Evolutionary conservation across 1,140 invertebrate species (phyloP).

Genomic region (Diabrotica undecimpunctata): DNA sequence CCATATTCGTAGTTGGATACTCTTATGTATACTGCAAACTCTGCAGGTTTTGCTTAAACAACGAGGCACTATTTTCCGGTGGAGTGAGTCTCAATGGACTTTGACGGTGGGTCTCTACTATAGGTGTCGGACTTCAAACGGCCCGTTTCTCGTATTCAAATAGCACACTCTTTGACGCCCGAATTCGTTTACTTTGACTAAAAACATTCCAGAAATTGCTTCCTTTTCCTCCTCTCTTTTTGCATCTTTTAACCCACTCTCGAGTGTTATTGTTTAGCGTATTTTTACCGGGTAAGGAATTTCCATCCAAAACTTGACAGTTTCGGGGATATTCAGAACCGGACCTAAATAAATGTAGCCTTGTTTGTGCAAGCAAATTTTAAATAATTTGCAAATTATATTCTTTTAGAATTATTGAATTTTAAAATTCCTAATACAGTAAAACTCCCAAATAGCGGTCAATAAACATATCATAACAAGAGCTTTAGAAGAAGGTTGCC

Average conservation of each 20-base stretch:
- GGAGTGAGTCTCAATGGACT: slow-evolving; percentile 7
- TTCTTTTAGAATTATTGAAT: no score
- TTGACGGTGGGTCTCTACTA: background rate
- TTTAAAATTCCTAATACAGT: no score
- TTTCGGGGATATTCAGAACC: background rate
- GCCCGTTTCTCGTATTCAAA: slow-evolving; percentile 7
- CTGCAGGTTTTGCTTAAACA: no score
- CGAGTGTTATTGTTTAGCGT: slow-evolving; percentile 6
- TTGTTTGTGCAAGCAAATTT: no score
- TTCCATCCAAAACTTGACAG: background rate
- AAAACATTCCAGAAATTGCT: slow-evolving; percentile 8
- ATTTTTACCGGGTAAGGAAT: background rate
- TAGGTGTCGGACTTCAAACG: slow-evolving; percentile 13
- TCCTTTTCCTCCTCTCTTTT: background rate
- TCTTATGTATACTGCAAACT: no score
- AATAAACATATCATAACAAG: no score
- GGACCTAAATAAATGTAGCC: no score
- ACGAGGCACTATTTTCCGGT: background rate
- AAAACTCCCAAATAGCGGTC: no score
- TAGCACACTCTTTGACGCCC: slow-evolving; percentile 3
- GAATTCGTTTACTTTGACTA: slow-evolving; percentile 3
- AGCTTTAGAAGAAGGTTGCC: no score
- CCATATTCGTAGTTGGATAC: no score
- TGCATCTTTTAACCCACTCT: background rate
- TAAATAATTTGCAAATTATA: no score